A percentile compares a stretch with the other conserved stretches of the same genome.
Conservation (phyloP, 2,113 vertebrate genomes). For the Rhipidura dahli region DNA sequence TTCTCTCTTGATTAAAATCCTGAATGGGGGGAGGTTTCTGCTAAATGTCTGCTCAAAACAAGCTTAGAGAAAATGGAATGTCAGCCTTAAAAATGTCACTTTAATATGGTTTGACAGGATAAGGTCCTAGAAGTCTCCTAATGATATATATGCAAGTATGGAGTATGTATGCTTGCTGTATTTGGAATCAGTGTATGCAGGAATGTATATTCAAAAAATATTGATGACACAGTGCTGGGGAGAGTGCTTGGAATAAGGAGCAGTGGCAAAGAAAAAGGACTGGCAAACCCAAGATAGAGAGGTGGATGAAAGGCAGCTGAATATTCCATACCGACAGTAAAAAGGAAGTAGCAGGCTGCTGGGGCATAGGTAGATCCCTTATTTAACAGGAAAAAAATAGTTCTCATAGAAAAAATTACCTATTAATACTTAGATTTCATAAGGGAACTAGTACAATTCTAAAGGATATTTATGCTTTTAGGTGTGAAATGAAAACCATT, state of each 20-base stretch:
- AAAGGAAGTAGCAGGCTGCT: not conserved
- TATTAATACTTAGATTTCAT: not conserved
- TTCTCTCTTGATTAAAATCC: constrained; percentile 62
- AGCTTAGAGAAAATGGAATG: constrained; percentile 50
- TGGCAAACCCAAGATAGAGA: not conserved
- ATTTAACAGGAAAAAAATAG: not conserved
- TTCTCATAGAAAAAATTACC: not conserved
- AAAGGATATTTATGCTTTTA: not conserved
- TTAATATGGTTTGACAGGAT: constrained; percentile 26
- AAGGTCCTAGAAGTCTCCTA: constrained; percentile 20
- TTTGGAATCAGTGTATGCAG: not conserved
- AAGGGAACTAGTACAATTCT: not conserved
- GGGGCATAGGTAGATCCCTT: not conserved
- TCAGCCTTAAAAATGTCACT: constrained; percentile 45
- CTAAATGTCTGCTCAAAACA: constrained; percentile 33
- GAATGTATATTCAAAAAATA: not conserved
- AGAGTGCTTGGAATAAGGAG: not conserved
- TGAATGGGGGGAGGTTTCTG: not conserved
- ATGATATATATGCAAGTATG: not conserved
- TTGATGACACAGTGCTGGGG: not conserved
- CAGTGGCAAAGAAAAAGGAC: not conserved
- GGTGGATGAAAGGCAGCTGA: not conserved
- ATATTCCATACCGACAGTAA: not conserved
- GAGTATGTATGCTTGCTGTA: not conserved
- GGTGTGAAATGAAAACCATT: not conserved